Evolutionary conservation across 2,797 vertebrate genomes (phyloP), one percentile per base, ranked within the genome.

Genomic region (Crax fasciolata): DNA sequence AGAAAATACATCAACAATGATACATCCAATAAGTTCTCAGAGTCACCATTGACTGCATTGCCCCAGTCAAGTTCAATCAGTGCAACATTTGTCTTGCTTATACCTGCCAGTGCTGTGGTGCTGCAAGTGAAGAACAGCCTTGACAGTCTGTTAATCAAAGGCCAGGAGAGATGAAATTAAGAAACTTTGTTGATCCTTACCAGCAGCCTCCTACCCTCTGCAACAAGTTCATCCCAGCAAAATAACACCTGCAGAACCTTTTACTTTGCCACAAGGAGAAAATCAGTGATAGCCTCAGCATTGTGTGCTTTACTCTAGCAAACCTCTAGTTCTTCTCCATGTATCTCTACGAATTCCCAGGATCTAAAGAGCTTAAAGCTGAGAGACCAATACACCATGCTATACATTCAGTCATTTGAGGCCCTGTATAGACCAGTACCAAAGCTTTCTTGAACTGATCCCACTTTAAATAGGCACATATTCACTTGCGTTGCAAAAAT

Each of bases 21-120:
- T 32, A 61, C 38, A 94, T 80, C 62, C 80, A 19, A 58, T 77
- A 41, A 23, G 44, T 75, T 81, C 70, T 75, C 16, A 30, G 62
- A 70, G 70, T 94, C 83, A 84, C 54, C 71, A 55, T 5, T 51
- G 87, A 27, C 87, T 92, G 78, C 78, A 28, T 59, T 76, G 49
- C 10, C 62, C 54, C n/a, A 32, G 78, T 4, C 87, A 62, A 23
- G 48, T 49, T 77, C 76, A 65, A 32, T 75, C 70, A 68, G 25
- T 91, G 49, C 61, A 75, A 78, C 39, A 86, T 81, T 77, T 75
- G 30, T 95, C 90, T 81, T 70, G 32, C 49, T 91, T 81, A 14
- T 25, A 81, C 43, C 76, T 91, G 70, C 77, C 88, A 65, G 44
- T 38, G 43, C 75, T 79, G 41, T 77, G 72, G 46, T 27, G 41